phyloP scores from a whole-genome alignment of 2,113 vertebrate genomes.

The Vicugna pacos region DNA sequence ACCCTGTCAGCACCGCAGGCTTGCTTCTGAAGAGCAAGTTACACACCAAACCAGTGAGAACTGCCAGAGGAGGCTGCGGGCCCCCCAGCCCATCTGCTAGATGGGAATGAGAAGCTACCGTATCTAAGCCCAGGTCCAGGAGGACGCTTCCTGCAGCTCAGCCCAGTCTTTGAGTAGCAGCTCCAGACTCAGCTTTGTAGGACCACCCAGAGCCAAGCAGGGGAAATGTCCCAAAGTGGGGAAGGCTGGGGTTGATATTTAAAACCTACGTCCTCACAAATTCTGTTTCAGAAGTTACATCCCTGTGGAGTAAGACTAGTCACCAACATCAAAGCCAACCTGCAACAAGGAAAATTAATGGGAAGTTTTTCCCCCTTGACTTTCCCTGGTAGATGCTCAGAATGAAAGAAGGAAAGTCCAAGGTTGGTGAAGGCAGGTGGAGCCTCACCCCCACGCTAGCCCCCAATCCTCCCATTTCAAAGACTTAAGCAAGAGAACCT shows the following conservation, averaged over 20 bases:
- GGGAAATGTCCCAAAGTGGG: background rate
- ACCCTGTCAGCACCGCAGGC: background rate
- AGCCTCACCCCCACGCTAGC: background rate
- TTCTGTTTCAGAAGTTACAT: background rate
- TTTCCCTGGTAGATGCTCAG: background rate
- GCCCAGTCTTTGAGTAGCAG: background rate
- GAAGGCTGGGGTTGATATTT: background rate
- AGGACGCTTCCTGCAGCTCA: background rate
- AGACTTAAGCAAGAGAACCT: background rate
- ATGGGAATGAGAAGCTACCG: background rate
- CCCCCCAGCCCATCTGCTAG: background rate
- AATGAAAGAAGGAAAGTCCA: background rate
- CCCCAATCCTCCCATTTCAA: background rate
- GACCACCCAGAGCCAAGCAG: background rate
- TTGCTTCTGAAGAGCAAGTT: background rate
- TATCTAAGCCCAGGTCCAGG: background rate
- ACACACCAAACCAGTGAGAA: background rate
- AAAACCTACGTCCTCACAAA: background rate
- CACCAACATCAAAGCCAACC: background rate
- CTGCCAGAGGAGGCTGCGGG: background rate
- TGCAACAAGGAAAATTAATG: background rate
- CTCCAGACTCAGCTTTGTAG: background rate
- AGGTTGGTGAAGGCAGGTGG: background rate
- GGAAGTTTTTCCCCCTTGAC: background rate
- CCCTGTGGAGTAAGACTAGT: background rate